A percentile compares a stretch with the other conserved stretches of the same genome.
phyloP scores from a whole-genome alignment of 2,113 vertebrate species.

The Puffinus mauretanicus region DNA sequence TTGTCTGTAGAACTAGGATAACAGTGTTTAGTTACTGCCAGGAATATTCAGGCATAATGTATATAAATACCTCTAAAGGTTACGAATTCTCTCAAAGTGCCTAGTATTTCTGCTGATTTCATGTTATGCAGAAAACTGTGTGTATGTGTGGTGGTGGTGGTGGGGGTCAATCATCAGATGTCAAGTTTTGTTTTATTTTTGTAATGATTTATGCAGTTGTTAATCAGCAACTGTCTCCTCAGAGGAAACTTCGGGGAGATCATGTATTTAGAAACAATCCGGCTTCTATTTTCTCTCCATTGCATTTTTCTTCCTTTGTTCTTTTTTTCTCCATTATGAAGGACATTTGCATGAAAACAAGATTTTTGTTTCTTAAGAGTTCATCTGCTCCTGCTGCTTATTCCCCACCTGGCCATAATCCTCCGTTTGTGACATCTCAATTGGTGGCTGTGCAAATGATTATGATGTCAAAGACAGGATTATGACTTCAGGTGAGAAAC shows the following conservation, averaged over 20 bases:
- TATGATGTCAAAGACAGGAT: conserved; percentile 65
- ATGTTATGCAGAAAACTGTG: background rate
- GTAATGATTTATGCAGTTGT: conserved; percentile 24
- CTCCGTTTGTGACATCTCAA: conserved; percentile 60
- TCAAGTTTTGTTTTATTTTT: conserved; percentile 49
- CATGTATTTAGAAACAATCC: conserved; percentile 23
- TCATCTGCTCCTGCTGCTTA: conserved; percentile 58
- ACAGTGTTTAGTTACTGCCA: background rate
- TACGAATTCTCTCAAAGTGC: background rate
- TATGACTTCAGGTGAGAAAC: conserved; percentile 68
- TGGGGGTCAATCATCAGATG: background rate
- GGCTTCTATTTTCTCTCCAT: background rate
- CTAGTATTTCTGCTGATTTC: background rate
- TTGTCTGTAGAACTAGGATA: background rate
- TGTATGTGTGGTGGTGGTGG: background rate
- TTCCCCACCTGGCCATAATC: conserved; percentile 62
- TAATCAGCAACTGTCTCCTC: conserved; percentile 22
- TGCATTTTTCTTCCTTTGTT: conserved; percentile 43
- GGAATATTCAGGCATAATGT: background rate
- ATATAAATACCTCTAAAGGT: conserved; percentile 3
- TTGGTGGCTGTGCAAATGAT: conserved; percentile 62
- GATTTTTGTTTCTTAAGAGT: conserved; percentile 58
- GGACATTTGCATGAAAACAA: conserved; percentile 68
- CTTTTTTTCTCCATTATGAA: conserved; percentile 51
- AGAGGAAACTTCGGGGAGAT: conserved; percentile 19